Percentiles rank a stretch among this genome's conserved stretches.
Conservation (phyloP, 2,888 invertebrate species). For the Polyploca ridens region DNA sequence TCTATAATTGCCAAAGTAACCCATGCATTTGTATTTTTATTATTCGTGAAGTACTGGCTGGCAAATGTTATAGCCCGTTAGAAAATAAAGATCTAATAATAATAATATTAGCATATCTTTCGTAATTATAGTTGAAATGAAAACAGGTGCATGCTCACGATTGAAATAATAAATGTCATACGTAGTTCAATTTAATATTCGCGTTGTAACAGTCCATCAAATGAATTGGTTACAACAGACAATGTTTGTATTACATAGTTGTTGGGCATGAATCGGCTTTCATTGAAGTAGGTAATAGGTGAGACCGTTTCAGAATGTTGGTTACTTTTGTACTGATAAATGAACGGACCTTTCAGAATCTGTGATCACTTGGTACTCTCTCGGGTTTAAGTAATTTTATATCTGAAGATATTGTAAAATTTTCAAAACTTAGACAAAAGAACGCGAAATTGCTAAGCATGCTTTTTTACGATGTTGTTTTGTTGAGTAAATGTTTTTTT, state of each 20-base stretch:
- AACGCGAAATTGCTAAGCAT: slow-evolving; percentile 60
- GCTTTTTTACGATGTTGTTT: slow-evolving; percentile 61
- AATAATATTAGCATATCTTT: slow-evolving; percentile 67
- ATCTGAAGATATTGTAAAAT: slow-evolving; percentile 60
- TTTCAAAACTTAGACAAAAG: slow-evolving; percentile 48
- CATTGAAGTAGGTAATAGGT: slow-evolving; percentile 65
- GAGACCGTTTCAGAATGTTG: slow-evolving; percentile 72
- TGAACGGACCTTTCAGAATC: slow-evolving; percentile 79
- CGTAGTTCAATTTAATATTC: slow-evolving; percentile 16
- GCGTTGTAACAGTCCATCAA: slow-evolving; percentile 28
- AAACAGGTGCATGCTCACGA: slow-evolving; percentile 73
- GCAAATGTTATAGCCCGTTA: slow-evolving; percentile 50
- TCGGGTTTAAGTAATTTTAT: slow-evolving; percentile 78
- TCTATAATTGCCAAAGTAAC: slow-evolving; percentile 72
- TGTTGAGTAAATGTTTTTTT: slow-evolving; percentile 44
- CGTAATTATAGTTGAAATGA: slow-evolving; percentile 57
- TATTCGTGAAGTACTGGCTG: slow-evolving; percentile 60
- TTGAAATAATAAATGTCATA: slow-evolving; percentile 18
- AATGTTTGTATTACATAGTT: slow-evolving; percentile 8
- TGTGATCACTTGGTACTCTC: slow-evolving; percentile 85
- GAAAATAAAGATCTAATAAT: slow-evolving; percentile 45
- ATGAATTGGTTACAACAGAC: slow-evolving; percentile 27
- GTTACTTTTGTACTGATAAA: slow-evolving; percentile 74
- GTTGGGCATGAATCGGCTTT: slow-evolving; percentile 72
- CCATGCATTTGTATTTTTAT: slow-evolving; percentile 73